These are phyloP conservation scores for Pithys albifrons DNA, from an alignment of 2,113 vertebrate genomes.

Conservation along the genomic window DNA sequence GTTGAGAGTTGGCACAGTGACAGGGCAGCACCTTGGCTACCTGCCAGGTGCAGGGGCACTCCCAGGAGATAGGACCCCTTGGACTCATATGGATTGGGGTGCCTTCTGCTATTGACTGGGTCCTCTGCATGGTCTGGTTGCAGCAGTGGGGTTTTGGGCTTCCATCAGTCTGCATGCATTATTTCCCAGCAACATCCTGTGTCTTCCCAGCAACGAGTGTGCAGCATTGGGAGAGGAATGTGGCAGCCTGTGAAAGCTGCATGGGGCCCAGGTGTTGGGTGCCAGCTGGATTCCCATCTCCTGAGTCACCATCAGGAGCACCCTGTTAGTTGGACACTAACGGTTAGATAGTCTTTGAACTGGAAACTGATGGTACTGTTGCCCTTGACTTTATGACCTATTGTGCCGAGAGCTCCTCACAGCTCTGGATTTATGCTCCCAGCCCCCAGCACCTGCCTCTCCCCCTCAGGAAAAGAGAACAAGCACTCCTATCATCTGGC, in stretches of 20 bases:
- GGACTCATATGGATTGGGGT: rapidly evolving
- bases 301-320: neutral
- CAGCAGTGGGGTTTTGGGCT: neutral
- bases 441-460: conserved; percentile 1
- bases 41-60: rapidly evolving
- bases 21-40: neutral
- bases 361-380: neutral
- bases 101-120: neutral
- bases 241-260: neutral
- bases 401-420: neutral
- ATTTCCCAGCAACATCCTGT: neutral
- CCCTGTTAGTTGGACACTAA: neutral
- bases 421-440: conserved; percentile 17
- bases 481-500: neutral
- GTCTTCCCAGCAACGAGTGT: neutral
- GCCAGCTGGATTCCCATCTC: neutral
- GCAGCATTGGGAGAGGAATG: neutral
- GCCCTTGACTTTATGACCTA: conserved; percentile 1
- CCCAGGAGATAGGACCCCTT: neutral
- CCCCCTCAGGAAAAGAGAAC: neutral
- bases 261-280: neutral
- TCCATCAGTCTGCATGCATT: neutral
- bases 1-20: rapidly evolving
- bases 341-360: neutral
- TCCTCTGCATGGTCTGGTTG: neutral